phyloP scores from a whole-genome alignment of 1,140 invertebrate genomes.

The Papilio polytes region DNA sequence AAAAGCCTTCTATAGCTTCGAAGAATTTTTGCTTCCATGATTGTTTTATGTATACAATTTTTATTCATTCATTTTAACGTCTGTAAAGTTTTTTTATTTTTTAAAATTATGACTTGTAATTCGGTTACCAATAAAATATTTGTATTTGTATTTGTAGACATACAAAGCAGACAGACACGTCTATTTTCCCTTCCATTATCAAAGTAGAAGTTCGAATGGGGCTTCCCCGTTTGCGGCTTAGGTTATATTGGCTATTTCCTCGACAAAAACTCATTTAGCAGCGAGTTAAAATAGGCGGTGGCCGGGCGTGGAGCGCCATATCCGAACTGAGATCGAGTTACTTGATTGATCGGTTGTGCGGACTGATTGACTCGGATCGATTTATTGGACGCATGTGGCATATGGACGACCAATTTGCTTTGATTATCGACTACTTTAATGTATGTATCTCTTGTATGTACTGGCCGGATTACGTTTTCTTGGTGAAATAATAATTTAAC shows the following conservation, averaged over 20 bases:
- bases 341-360: slow-evolving; percentile 50
- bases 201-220: neutral
- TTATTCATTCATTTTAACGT: no score
- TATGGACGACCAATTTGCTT: slow-evolving; percentile 40
- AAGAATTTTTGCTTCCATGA: no score
- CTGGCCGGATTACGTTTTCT: neutral
- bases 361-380: slow-evolving; percentile 59
- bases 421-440: slow-evolving; percentile 23
- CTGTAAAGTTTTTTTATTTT: no score
- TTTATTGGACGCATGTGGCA: slow-evolving; percentile 44
- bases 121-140: no score
- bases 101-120: no score
- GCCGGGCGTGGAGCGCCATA: slow-evolving; percentile 49
- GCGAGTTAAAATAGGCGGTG: slow-evolving; percentile 65
- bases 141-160: no score
- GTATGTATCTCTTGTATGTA: neutral
- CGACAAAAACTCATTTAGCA: slow-evolving; percentile 63
- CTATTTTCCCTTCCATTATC: neutral
- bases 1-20: no score
- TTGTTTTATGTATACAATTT: no score
- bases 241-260: slow-evolving; percentile 56
- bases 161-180: neutral
- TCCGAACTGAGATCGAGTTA: slow-evolving; percentile 47
- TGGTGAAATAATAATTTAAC: neutral
- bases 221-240: slow-evolving; percentile 26